Percentiles rank a stretch among this genome's conserved stretches.
Conservation (phyloP, 1,140 invertebrate species). For the Heliconius melpomene region DNA sequence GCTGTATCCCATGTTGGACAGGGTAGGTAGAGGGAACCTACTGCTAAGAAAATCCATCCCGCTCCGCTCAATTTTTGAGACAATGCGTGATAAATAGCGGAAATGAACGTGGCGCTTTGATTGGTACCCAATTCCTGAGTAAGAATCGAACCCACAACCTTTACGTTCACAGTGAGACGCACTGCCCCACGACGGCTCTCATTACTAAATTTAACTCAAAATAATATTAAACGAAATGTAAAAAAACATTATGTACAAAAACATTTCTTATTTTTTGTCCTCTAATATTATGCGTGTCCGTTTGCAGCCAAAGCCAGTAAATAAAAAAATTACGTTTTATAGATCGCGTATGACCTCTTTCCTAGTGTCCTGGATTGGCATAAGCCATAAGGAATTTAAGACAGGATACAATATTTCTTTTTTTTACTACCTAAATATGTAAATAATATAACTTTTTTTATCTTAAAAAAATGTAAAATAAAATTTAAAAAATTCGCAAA, state of each 20-base stretch:
- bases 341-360: conserved; percentile 10
- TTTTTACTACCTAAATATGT: neutral
- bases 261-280: neutral
- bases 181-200: too few relatives aligned
- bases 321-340: conserved; percentile 13
- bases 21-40: too few relatives aligned
- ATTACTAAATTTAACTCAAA: neutral
- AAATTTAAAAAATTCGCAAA: neutral
- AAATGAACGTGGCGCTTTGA: too few relatives aligned
- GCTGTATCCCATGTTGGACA: too few relatives aligned
- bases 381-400: conserved; percentile 16
- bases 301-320: neutral
- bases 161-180: too few relatives aligned
- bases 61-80: too few relatives aligned
- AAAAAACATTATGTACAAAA: neutral
- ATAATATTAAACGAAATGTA: neutral
- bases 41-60: too few relatives aligned
- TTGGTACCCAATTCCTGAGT: too few relatives aligned
- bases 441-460: neutral
- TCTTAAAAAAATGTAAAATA: neutral
- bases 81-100: too few relatives aligned
- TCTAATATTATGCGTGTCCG: neutral
- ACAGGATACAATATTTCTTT: neutral
- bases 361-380: conserved; percentile 8
- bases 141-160: too few relatives aligned